Conservation (phyloP, 2,113 vertebrate species). For the Dicentrarchus labrax region DNA sequence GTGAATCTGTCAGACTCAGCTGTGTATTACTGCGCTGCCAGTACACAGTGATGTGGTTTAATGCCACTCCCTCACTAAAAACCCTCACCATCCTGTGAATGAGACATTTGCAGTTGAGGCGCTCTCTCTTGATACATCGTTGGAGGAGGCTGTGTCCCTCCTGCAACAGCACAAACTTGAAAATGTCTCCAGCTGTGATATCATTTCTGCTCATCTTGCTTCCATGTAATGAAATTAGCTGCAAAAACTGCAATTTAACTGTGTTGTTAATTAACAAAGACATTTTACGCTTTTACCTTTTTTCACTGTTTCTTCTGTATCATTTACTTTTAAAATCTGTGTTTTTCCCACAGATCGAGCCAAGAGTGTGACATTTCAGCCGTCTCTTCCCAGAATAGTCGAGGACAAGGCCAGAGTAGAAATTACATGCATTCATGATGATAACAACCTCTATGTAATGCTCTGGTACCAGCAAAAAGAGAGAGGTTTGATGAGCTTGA, state of each 20-base stretch:
- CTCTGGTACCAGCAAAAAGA: too few species aligned
- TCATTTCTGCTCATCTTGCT: constrained; percentile 47
- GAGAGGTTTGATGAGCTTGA: too few species aligned
- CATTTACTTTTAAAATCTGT: constrained; percentile 3
- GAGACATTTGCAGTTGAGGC: too few species aligned
- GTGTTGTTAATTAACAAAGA: background rate
- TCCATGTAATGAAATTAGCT: constrained; percentile 37
- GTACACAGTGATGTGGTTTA: too few species aligned
- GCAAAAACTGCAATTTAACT: background rate
- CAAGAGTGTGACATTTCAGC: constrained; percentile 45
- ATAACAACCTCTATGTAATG: background rate
- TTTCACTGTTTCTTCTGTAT: background rate
- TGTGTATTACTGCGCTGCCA: too few species aligned
- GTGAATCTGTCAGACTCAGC: too few species aligned
- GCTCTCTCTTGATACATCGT: too few species aligned
- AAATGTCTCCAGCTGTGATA: too few species aligned
- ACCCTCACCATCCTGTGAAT: too few species aligned
- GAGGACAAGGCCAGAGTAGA: background rate
- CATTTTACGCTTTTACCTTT: background rate
- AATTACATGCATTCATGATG: constrained; percentile 62
- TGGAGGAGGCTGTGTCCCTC: too few species aligned
- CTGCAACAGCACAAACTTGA: too few species aligned
- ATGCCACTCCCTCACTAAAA: too few species aligned
- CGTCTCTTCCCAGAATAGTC: constrained; percentile 18
- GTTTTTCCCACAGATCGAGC: constrained; percentile 41